Conservation (phyloP, 2,797 vertebrate species). For the Phrynocephalus forsythii region DNA sequence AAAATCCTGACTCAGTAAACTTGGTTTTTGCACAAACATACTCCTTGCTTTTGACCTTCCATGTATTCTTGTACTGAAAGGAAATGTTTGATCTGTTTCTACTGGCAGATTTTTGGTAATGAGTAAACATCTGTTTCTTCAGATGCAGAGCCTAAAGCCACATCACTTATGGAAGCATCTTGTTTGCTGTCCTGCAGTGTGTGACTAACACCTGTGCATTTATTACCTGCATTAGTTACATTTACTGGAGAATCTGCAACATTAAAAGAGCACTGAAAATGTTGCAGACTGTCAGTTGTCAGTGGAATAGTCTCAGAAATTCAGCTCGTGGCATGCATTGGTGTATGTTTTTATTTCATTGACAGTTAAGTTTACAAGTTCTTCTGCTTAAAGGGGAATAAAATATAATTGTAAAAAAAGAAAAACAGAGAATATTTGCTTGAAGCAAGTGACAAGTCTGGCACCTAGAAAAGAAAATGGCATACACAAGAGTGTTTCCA, state of each 20-base stretch:
- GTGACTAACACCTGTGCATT: constrained; percentile 17
- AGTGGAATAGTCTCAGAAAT: background rate
- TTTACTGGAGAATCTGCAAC: constrained; percentile 36
- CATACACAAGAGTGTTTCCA: background rate
- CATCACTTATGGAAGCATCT: constrained; percentile 50
- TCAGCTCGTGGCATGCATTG: background rate
- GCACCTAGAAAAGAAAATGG: background rate
- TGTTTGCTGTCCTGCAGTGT: constrained; percentile 10
- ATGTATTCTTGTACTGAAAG: constrained; percentile 26
- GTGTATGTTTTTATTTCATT: background rate
- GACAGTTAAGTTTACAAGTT: constrained; percentile 6
- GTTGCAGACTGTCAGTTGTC: constrained; percentile 20
- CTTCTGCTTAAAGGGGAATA: background rate
- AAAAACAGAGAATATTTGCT: background rate
- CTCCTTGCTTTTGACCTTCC: constrained; percentile 54
- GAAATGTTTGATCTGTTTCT: constrained; percentile 56
- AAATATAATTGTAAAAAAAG: constrained; percentile 20
- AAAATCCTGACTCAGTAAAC: constrained; percentile 51
- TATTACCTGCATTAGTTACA: constrained; percentile 43
- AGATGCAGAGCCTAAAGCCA: constrained; percentile 56
- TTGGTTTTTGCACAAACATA: constrained; percentile 51
- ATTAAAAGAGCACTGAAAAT: constrained; percentile 22
- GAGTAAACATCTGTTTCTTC: constrained; percentile 65
- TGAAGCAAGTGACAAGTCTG: background rate
- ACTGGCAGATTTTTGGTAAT: constrained; percentile 63